These are phyloP conservation scores for Coptodon bakossiorum DNA, from an alignment of 2,113 vertebrate genomes.

Conservation along the genomic window DNA sequence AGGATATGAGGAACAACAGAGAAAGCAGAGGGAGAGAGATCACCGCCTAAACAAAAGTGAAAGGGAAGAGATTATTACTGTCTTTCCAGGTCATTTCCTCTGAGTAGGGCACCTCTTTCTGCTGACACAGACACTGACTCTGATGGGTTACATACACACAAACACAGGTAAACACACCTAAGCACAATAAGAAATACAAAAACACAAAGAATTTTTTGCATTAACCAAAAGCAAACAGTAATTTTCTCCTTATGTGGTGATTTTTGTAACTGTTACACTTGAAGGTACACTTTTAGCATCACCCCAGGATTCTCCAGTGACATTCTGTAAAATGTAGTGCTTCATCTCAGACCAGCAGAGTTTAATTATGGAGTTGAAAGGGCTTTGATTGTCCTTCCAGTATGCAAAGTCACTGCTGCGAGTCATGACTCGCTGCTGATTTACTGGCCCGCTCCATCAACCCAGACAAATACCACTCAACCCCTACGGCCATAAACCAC, in stretches of 20 bases:
- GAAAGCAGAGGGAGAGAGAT: not conserved
- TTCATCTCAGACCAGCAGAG: conserved; percentile 25
- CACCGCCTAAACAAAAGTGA: conserved; percentile 22
- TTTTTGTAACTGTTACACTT: not conserved
- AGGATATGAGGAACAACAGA: not conserved
- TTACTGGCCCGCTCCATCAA: conserved; percentile 52
- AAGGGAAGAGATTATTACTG: conserved; percentile 55
- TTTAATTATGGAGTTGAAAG: conserved; percentile 52
- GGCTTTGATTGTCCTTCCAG: conserved; percentile 51
- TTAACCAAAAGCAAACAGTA: conserved; percentile 19
- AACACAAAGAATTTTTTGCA: not conserved
- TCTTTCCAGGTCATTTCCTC: conserved; percentile 65
- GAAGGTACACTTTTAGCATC: not conserved
- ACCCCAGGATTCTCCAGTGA: conserved; percentile 14
- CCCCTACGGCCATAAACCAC: conserved; percentile 49
- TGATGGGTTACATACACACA: conserved; percentile 19
- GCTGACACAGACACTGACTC: conserved; percentile 58
- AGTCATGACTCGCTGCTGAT: conserved; percentile 31
- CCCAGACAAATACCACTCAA: conserved; percentile 63
- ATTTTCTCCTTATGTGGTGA: conserved; percentile 1
- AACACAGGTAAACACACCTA: conserved; percentile 10
- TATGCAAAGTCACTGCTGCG: conserved; percentile 37
- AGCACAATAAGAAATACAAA: not conserved
- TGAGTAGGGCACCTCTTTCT: conserved; percentile 43
- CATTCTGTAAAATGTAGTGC: conserved; percentile 35